Conservation (phyloP, 2,113 vertebrate species). For the Ellobius talpinus region DNA sequence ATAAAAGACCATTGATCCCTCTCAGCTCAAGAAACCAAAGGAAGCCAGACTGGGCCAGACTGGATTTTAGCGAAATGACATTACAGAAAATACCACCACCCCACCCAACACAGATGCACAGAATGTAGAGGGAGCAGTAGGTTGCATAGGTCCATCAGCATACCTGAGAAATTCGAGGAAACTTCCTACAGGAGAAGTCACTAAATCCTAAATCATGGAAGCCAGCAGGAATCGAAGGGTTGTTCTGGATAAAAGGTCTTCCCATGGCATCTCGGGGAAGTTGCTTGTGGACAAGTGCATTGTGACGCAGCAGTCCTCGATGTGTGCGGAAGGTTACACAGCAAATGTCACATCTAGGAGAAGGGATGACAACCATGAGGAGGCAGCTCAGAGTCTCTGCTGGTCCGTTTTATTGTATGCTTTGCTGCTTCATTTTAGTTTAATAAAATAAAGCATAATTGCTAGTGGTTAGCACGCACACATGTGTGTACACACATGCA, state of each 20-base stretch:
- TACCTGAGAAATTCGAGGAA: constrained; percentile 98
- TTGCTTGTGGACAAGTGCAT: constrained; percentile 95
- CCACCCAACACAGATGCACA: too few species aligned
- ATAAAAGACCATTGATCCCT: background rate
- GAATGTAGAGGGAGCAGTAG: too few species aligned
- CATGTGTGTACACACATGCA: too few species aligned
- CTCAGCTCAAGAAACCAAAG: background rate
- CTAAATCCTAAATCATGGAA: constrained; percentile 99
- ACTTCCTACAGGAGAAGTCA: constrained; percentile 98
- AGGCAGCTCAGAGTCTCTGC: background rate
- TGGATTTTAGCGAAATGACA: background rate
- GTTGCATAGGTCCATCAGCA: background rate
- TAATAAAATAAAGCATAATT: background rate
- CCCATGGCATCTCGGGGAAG: constrained; percentile 95
- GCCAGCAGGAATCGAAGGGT: constrained; percentile 96
- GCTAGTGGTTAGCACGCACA: background rate
- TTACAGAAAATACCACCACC: background rate
- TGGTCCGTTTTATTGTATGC: background rate
- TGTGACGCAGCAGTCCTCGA: constrained; percentile 95
- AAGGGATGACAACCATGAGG: background rate
- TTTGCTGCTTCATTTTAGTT: background rate
- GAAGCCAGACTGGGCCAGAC: background rate
- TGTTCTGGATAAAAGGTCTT: constrained; percentile 98
- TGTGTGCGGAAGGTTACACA: constrained; percentile 97
- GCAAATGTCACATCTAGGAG: constrained; percentile 94